Conservation (phyloP, 2,888 invertebrate genomes). For the Allygus modestus region DNA sequence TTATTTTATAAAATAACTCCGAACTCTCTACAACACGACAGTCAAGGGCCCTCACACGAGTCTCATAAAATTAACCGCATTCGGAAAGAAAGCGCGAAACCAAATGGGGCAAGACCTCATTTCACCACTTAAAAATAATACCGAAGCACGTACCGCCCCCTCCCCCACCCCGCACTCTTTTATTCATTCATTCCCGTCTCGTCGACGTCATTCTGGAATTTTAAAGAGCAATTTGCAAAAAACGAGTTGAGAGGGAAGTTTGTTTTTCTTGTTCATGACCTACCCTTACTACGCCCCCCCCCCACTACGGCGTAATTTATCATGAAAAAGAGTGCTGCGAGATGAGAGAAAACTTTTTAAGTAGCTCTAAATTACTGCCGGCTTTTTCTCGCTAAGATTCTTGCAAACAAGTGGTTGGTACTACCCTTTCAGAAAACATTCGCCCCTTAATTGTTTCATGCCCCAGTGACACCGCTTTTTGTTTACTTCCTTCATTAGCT, state of each 20-base stretch:
- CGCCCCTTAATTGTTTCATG: constrained; percentile 45
- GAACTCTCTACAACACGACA: too few species aligned
- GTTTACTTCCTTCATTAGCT: constrained; percentile 43
- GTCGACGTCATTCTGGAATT: constrained; percentile 68
- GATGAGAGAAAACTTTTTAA: constrained; percentile 67
- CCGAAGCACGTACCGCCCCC: constrained; percentile 51
- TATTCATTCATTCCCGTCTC: constrained; percentile 66
- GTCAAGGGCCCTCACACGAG: too few species aligned
- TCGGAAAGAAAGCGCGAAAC: constrained; percentile 36
- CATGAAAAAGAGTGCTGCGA: constrained; percentile 66
- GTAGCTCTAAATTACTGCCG: constrained; percentile 69
- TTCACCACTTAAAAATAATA: constrained; percentile 64
- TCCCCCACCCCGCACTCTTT: constrained; percentile 58
- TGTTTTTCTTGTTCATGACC: constrained; percentile 67
- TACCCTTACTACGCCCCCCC: constrained; percentile 66
- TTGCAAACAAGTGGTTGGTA: constrained; percentile 63
- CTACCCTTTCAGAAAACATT: constrained; percentile 62
- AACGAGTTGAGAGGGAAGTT: constrained; percentile 58
- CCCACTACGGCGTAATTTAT: constrained; percentile 65
- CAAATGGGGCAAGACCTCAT: constrained; percentile 55
- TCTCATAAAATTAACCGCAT: neutral
- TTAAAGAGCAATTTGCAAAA: constrained; percentile 68
- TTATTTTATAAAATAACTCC: too few species aligned
- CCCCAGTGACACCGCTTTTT: constrained; percentile 40
- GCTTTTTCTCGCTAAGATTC: constrained; percentile 66